Evolutionary conservation across 2,888 invertebrate genomes (phyloP), one percentile per base, ranked within the genome.

Genomic region (Alsophila aescularia): DNA sequence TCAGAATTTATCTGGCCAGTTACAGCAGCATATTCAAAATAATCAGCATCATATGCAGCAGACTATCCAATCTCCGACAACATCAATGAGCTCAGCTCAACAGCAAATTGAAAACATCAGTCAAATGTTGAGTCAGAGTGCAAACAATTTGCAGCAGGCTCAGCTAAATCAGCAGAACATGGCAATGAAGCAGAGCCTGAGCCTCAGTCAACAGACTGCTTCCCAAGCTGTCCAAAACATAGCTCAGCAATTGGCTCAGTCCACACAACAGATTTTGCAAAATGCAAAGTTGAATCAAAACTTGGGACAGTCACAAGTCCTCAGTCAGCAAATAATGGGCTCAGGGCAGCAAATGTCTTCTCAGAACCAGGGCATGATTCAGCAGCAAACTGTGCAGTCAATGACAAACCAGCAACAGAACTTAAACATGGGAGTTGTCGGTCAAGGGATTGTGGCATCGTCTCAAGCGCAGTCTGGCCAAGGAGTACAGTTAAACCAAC

Each of bases 101-200:
- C 94, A 94, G 63, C 92, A 94, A 63, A 94, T 94, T 74, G 94
- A 94, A 66, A 89, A 93, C 39, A 94, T 93, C 14, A 92, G 92
- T 36, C 94, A 94, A 66, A 90, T 91, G 90, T 69, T 91, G 27
- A 91, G 91, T 66, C 91, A 91, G 53, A 90, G 90, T 72, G 90
- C 90, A 10, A 90, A 90, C 60, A 90, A 89, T 53, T 69, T 92
- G 37, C 90, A 90, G 60, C 92, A 88, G 53, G 81, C 85, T 47
- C 92, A 91, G 60, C 59, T 87, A 9, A 86, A 83, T 58, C 89
- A 90, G 52, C 90, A 91, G 49, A 90, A 85, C 51, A 70, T 90
- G 73, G 84, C 85, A 2, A 87, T 90, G 85, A 92, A 92, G 58
- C 90, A 89, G 61, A 81, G 79, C 36, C 69, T 91, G 49, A 89